These are phyloP conservation scores for Orchesellides sinensis DNA, from an alignment of 2,888 invertebrate species.

Conservation along the genomic window DNA sequence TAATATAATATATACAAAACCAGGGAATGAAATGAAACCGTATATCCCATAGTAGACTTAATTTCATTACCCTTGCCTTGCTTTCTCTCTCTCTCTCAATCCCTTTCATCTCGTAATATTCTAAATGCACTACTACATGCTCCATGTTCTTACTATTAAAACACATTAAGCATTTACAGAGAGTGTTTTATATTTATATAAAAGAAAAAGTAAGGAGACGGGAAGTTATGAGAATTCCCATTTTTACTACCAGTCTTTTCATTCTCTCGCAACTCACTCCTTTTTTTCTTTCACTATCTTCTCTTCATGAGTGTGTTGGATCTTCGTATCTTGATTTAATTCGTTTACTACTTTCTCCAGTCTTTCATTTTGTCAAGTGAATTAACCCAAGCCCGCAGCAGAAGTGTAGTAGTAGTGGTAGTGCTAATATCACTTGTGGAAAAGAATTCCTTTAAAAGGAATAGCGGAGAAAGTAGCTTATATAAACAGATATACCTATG, in stretches of 20 bases:
- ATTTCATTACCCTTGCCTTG: neutral
- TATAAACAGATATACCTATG: neutral
- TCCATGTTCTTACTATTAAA: too few species aligned
- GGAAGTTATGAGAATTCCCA: too few species aligned
- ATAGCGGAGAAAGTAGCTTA: neutral
- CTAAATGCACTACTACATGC: slow-evolving; percentile 26
- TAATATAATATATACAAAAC: too few species aligned
- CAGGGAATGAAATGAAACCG: too few species aligned
- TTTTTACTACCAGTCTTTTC: too few species aligned
- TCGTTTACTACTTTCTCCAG: slow-evolving; percentile 12
- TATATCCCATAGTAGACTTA: too few species aligned
- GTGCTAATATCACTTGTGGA: slow-evolving; percentile 16
- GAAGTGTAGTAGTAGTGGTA: neutral
- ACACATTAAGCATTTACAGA: too few species aligned
- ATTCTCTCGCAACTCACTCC: too few species aligned
- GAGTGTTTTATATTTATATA: too few species aligned
- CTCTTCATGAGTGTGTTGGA: neutral
- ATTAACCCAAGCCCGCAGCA: slow-evolving; percentile 37
- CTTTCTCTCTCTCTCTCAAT: slow-evolving; percentile 14
- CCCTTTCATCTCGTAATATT: slow-evolving; percentile 25
- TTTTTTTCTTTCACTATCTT: slow-evolving; percentile 14
- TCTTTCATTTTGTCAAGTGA: slow-evolving; percentile 57
- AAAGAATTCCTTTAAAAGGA: neutral
- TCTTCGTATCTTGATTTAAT: slow-evolving; percentile 19
- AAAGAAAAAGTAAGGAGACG: too few species aligned